A percentile compares a stretch with the other conserved stretches of the same genome.
Evolutionary conservation across 2,113 vertebrate species (phyloP).

Genomic region (Rhipidura dahli): DNA sequence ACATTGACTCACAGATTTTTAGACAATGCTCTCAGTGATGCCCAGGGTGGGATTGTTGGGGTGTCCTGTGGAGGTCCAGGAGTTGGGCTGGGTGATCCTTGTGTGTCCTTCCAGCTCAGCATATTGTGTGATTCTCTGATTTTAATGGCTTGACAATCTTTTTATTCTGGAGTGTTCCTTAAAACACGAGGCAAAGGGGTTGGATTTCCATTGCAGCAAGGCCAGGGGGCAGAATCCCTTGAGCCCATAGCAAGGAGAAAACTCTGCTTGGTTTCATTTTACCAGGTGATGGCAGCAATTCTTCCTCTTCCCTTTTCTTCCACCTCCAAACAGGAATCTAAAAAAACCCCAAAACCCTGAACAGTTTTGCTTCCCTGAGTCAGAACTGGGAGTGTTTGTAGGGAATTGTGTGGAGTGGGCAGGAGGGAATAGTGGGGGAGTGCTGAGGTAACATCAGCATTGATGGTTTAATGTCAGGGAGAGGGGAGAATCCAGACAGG

Average conservation of each 20-base stretch:
- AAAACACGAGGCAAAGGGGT: background rate
- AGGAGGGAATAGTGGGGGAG: background rate
- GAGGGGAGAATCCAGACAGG: background rate
- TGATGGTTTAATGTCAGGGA: background rate
- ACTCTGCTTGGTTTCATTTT: background rate
- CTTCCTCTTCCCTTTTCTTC: background rate
- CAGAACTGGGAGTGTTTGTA: background rate
- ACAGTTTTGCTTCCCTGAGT: background rate
- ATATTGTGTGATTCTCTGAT: background rate
- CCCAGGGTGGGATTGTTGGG: background rate
- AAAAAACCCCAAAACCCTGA: background rate
- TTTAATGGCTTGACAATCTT: background rate
- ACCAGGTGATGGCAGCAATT: conserved; percentile 5
- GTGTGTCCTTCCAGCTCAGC: background rate
- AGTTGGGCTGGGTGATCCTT: background rate
- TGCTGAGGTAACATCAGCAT: background rate
- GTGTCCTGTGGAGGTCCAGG: background rate
- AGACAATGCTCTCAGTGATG: rapidly evolving
- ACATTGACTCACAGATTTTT: background rate
- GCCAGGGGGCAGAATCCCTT: background rate
- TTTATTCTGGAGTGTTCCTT: background rate
- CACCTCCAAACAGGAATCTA: background rate
- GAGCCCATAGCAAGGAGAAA: background rate
- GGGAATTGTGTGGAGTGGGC: background rate
- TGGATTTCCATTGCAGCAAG: background rate